Evolutionary conservation across 2,888 invertebrate species (phyloP), one percentile per base, ranked within the genome.

Genomic region (Gastrophysa polygoni): DNA sequence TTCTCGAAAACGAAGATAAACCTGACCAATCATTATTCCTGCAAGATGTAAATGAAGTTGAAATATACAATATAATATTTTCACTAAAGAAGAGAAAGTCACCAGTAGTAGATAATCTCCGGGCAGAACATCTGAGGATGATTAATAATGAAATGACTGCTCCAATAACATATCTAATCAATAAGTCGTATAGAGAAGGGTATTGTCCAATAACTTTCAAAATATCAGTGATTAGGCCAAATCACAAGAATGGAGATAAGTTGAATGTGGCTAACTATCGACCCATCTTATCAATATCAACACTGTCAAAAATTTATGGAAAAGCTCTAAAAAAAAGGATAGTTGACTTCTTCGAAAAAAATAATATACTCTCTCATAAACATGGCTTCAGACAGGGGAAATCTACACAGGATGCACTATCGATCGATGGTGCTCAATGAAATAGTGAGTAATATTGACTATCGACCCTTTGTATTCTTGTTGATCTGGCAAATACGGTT

Each of bases 321-420:
- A 51, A 51, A 11, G n/a, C n/a, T 29, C 3, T 51, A 29, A 34
- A 34, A 20, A 32, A 4, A 11, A 51, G 29, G 29, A n/a, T n/a
- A n/a, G n/a, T n/a, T n/a, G n/a, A n/a, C n/a, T n/a, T n/a, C n/a
- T n/a, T n/a, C n/a, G n/a, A n/a, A n/a, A n/a, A n/a, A n/a, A n/a
- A n/a, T n/a, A 51, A 51, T n/a, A 34, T 51, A 34, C 29, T 32
- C 11, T 51, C 51, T 11, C 18, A 17, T 20, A 21, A 20, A 32
- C 51, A 34, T 29, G 32, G 51, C 18, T 51, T 51, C n/a, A 34
- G 17, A 34, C 18, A 14, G 16, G 50, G 29, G 16, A 50, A 50
- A 29, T 50, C 50, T 6, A 48, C 24, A 7, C 48, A 48, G 28
- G 48, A 48, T 7, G 21, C 48, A 24, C 7, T 24, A 24, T 24